phyloP scores from a whole-genome alignment of 2,113 vertebrate species.

The Campylomormyrus numenius region DNA sequence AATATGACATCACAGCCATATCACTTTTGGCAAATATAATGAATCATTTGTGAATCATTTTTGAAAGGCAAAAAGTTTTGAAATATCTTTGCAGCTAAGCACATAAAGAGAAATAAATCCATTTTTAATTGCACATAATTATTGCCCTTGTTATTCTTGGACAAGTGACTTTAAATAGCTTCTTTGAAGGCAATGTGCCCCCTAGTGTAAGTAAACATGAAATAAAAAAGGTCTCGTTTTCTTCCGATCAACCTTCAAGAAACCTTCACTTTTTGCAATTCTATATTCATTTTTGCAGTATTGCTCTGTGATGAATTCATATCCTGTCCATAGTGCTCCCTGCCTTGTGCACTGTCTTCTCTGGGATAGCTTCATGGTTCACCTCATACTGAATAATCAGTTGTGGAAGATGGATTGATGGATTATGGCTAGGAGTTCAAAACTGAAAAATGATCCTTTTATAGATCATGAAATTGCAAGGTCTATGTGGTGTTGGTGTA shows the following conservation, averaged over 20 bases:
- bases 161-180: neutral
- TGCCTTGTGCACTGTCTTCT: neutral
- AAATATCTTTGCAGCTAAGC: neutral
- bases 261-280: neutral
- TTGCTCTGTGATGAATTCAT: neutral
- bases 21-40: neutral
- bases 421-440: neutral
- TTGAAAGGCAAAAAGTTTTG: neutral
- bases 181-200: neutral
- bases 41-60: neutral
- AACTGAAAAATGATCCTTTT: neutral
- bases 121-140: neutral
- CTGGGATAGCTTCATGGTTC: neutral
- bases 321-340: neutral
- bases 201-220: neutral
- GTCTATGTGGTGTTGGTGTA: neutral
- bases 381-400: neutral
- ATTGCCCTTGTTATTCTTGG: neutral
- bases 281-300: neutral
- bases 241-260: neutral
- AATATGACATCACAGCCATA: neutral
- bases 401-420: neutral
- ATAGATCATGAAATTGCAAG: neutral
- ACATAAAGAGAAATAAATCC: neutral
- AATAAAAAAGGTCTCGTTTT: neutral